Conservation (phyloP, 2,797 vertebrate species). For the Alcedo atthis region DNA sequence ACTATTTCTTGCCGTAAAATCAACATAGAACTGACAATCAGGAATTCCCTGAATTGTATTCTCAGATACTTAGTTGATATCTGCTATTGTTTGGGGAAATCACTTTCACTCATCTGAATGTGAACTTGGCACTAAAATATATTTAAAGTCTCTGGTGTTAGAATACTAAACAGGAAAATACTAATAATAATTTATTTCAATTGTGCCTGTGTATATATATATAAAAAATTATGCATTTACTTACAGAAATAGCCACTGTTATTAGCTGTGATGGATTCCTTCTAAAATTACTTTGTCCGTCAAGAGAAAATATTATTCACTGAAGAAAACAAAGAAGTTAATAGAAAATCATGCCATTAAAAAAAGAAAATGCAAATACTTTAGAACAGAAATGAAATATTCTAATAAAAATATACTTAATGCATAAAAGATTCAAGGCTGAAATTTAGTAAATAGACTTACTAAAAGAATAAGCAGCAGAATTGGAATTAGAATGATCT, state of each 20-base stretch:
- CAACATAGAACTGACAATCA: not conserved
- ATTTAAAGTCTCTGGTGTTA: not conserved
- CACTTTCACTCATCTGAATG: not conserved
- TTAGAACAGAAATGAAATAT: not conserved
- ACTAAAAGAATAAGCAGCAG: not conserved
- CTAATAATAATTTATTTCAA: not conserved
- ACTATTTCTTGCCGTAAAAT: not conserved
- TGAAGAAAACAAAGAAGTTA: not conserved
- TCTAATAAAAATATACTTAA: not conserved
- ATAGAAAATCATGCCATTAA: not conserved
- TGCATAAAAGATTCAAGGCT: not conserved
- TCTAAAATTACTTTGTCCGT: not conserved
- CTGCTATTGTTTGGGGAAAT: not conserved
- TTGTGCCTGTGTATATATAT: not conserved
- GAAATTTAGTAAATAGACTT: slow-evolving; percentile 28
- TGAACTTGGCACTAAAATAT: not conserved
- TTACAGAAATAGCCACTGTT: not conserved
- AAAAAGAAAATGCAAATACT: not conserved
- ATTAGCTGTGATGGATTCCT: not conserved
- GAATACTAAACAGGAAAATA: not conserved
- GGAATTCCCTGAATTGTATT: not conserved
- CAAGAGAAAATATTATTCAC: not conserved
- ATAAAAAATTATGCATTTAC: not conserved
- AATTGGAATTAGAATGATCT: slow-evolving; percentile 30
- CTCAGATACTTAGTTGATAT: not conserved